Evolutionary conservation across 2,888 invertebrate species (phyloP).

Genomic region (Oxycera nigricornis): DNA sequence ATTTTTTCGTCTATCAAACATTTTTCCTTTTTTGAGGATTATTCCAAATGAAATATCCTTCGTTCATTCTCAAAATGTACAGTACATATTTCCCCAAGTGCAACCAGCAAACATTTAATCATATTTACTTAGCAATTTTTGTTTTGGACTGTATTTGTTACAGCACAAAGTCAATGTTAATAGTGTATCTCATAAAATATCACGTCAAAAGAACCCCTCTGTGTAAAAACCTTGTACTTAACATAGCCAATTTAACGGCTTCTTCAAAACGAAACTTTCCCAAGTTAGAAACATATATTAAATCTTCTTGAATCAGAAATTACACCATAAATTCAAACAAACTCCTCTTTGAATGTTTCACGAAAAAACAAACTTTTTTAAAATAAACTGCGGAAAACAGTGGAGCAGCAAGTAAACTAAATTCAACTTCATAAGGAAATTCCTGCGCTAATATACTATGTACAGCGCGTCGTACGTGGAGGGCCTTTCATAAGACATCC

Average conservation of each 20-base stretch:
- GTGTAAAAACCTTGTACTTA: background rate
- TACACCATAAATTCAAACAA: slow-evolving; percentile 13
- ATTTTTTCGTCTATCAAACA: no score
- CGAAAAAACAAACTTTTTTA: background rate
- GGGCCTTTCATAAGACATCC: slow-evolving; percentile 13
- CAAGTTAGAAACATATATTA: slow-evolving; percentile 1
- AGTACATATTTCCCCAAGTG: no score
- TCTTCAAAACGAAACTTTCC: background rate
- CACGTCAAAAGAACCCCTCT: background rate
- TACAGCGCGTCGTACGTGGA: background rate
- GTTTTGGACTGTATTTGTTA: no score
- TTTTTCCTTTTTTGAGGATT: no score
- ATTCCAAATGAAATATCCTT: no score
- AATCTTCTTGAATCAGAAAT: slow-evolving; percentile 18
- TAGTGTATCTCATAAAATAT: no score
- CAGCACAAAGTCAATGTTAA: no score
- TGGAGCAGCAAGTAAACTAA: slow-evolving; percentile 8
- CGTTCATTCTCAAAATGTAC: no score
- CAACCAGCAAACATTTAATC: no score
- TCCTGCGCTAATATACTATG: slow-evolving; percentile 14
- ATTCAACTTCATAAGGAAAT: slow-evolving; percentile 29
- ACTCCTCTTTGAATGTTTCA: slow-evolving; percentile 7
- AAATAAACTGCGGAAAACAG: slow-evolving; percentile 23
- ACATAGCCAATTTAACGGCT: background rate
- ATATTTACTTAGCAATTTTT: no score